These are phyloP conservation scores for Atherinomorus stipes DNA, from an alignment of 2,113 vertebrate species.

Conservation along the genomic window DNA sequence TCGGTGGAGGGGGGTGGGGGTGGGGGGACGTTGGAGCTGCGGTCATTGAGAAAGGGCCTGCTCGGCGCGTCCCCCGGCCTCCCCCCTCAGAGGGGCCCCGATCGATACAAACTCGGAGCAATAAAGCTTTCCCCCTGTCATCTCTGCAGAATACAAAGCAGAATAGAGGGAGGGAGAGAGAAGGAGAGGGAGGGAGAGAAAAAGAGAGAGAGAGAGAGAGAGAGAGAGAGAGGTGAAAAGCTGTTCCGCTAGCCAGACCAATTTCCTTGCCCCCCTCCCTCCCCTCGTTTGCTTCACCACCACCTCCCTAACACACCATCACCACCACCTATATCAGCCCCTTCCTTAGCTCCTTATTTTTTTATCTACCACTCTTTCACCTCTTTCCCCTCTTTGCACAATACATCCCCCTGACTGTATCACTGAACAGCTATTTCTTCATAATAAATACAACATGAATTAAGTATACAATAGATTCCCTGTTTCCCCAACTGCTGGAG, in stretches of 20 bases:
- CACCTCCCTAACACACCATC: slow-evolving; percentile 70
- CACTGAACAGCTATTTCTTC: slow-evolving; percentile 57
- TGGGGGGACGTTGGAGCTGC: slow-evolving; percentile 54
- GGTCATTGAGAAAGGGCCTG: slow-evolving; percentile 84
- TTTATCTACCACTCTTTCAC: slow-evolving; percentile 68
- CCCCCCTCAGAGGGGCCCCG: slow-evolving; percentile 84
- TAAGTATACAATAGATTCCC: slow-evolving; percentile 73
- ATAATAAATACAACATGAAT: slow-evolving; percentile 76
- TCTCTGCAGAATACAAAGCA: slow-evolving; percentile 89
- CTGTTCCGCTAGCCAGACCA: slow-evolving; percentile 87
- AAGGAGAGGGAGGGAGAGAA: slow-evolving; percentile 67
- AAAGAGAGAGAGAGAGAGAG: too few relatives aligned
- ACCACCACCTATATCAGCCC: slow-evolving; percentile 69
- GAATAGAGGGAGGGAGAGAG: slow-evolving; percentile 81
- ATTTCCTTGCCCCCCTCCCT: slow-evolving; percentile 83
- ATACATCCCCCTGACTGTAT: slow-evolving; percentile 54
- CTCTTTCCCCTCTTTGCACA: slow-evolving; percentile 52
- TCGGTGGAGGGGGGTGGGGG: slow-evolving; percentile 22
- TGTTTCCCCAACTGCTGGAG: slow-evolving; percentile 64
- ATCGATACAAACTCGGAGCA: slow-evolving; percentile 89
- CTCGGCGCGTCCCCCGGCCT: slow-evolving; percentile 78
- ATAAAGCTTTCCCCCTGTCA: slow-evolving; percentile 90
- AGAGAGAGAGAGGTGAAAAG: slow-evolving; percentile 82
- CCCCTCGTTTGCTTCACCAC: slow-evolving; percentile 66
- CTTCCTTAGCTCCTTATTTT: slow-evolving; percentile 61